phyloP scores from a whole-genome alignment of 2,113 vertebrate species.

The Macaca mulatta region DNA sequence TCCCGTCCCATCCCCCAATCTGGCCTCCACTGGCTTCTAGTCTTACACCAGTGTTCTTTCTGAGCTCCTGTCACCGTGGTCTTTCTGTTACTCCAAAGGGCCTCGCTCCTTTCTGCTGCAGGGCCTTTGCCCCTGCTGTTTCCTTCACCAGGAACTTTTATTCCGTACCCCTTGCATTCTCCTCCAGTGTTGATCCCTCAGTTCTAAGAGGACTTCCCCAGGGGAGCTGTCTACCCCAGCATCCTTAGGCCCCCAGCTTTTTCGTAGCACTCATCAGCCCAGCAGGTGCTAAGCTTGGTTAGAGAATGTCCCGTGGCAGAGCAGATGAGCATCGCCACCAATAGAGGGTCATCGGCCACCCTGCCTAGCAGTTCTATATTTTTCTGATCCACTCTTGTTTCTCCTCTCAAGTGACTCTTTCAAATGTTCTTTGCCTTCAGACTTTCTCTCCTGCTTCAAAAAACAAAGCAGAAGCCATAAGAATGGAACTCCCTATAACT shows the following conservation, averaged over 20 bases:
- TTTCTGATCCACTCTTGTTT: conserved; percentile 35
- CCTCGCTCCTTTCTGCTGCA: conserved; percentile 14
- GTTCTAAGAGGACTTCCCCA: conserved; percentile 26
- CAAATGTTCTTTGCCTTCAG: conserved; percentile 49
- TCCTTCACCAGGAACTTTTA: conserved; percentile 21
- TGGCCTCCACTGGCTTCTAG: neutral
- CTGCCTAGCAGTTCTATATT: neutral
- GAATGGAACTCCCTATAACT: neutral
- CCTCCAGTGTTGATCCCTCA: neutral
- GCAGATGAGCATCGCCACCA: neutral
- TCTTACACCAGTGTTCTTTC: neutral
- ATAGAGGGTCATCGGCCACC: neutral
- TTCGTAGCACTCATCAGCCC: neutral
- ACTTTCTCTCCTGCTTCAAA: conserved; percentile 43
- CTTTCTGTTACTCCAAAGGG: conserved; percentile 24
- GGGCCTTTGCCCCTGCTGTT: conserved; percentile 9
- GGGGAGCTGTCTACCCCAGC: neutral
- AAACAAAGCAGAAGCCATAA: conserved; percentile 40
- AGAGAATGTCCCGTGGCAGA: neutral
- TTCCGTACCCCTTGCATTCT: neutral
- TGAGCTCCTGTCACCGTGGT: neutral
- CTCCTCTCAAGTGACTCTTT: conserved; percentile 1
- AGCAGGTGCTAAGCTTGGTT: neutral
- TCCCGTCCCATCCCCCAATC: neutral
- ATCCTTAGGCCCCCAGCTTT: neutral